A percentile compares a stretch with the other conserved stretches of the same genome.
phyloP scores from a whole-genome alignment of 2,797 vertebrate species.

The Sarcoramphus papa region DNA sequence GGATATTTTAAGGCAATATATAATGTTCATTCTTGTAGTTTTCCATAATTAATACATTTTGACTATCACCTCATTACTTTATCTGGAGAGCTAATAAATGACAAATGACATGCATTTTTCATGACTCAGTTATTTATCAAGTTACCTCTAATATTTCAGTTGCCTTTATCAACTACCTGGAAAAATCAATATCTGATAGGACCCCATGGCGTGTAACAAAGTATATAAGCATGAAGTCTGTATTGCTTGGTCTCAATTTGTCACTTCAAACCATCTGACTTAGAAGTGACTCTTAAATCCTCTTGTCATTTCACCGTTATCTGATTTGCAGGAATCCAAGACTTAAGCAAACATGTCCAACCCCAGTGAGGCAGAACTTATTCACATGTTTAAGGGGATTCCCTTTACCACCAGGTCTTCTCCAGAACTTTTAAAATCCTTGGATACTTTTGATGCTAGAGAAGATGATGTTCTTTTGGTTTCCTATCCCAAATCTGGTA shows the following conservation, averaged over 20 bases:
- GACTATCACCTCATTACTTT: not conserved
- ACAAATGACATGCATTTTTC: not conserved
- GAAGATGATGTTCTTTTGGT: conserved; percentile 77
- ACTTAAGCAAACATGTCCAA: conserved; percentile 58
- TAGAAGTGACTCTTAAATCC: not conserved
- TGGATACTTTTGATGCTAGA: conserved; percentile 68
- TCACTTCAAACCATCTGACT: not conserved
- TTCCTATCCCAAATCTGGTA: conserved; percentile 78
- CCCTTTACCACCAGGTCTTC: conserved; percentile 70
- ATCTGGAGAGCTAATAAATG: conserved; percentile 13
- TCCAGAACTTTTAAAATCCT: conserved; percentile 65
- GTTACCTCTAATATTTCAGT: conserved; percentile 15
- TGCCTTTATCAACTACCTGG: not conserved
- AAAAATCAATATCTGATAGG: conserved; percentile 31
- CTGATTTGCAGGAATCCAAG: not conserved
- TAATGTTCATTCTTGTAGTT: not conserved
- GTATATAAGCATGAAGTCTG: conserved; percentile 49
- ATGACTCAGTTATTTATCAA: conserved; percentile 47
- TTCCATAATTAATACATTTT: not conserved
- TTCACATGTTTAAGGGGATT: conserved; percentile 71
- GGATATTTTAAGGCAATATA: not conserved
- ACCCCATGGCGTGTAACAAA: not conserved
- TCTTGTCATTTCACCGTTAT: not conserved
- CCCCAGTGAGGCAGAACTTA: conserved; percentile 5
- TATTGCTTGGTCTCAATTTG: not conserved